phyloP scores from a whole-genome alignment of 2,113 vertebrate genomes.

The Chloropsis hardwickii region DNA sequence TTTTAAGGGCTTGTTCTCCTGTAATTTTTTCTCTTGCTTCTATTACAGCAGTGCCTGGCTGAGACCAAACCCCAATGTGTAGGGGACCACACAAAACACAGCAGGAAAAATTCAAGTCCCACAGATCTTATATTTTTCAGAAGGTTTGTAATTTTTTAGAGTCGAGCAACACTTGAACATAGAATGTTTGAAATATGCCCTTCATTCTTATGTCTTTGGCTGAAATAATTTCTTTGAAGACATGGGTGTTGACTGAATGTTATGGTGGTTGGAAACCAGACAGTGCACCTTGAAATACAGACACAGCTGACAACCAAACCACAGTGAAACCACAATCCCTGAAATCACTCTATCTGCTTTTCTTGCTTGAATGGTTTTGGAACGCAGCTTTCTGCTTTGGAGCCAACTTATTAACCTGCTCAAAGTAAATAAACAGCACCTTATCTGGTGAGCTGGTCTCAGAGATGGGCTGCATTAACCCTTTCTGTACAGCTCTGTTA shows the following conservation, averaged over 20 bases:
- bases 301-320: neutral
- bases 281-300: neutral
- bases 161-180: neutral
- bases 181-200: neutral
- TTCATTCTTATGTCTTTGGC: neutral
- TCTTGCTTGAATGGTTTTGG: neutral
- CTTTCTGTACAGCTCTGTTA: neutral
- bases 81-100: neutral
- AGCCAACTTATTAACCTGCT: neutral
- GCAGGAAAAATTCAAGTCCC: neutral
- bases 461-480: neutral
- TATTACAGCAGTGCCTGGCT: neutral
- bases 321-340: neutral
- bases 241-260: neutral
- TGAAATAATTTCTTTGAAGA: slow-evolving; percentile 1
- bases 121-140: neutral
- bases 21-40: too few relatives aligned
- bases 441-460: neutral
- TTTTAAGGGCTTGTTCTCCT: too few relatives aligned
- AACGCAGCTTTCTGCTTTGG: neutral
- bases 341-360: neutral
- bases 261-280: neutral
- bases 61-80: neutral
- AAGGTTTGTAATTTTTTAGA: neutral
- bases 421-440: neutral